Evolutionary conservation across 2,113 vertebrate genomes (phyloP).

Genomic region (Cygnus buccinator): DNA sequence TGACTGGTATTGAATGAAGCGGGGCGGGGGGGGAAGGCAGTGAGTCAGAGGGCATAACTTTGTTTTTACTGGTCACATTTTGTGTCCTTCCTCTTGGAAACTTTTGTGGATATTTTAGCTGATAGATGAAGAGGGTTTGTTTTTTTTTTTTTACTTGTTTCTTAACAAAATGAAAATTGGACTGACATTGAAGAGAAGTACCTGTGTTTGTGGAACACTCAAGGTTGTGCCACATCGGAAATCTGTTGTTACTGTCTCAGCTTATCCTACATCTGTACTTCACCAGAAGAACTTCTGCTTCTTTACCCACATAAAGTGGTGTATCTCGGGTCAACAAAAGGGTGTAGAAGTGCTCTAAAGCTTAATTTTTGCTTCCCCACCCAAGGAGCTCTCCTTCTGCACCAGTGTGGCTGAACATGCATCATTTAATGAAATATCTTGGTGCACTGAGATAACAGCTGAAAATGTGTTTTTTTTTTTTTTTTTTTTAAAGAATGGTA

Average conservation of each 20-base stretch:
- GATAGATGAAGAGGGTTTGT: neutral
- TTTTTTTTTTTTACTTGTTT: neutral
- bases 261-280: neutral
- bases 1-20: neutral
- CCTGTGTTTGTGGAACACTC: neutral
- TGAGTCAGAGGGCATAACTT: neutral
- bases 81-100: neutral
- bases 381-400: neutral
- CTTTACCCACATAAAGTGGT: neutral
- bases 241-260: neutral
- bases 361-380: neutral
- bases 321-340: neutral
- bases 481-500: neutral
- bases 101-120: neutral
- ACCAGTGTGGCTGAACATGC: neutral
- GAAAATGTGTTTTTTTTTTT: neutral
- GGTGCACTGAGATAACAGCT: neutral
- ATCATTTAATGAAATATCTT: neutral
- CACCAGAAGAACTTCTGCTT: neutral
- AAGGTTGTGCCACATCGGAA: fast-evolving
- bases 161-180: neutral
- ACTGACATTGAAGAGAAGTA: neutral
- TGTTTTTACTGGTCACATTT: neutral
- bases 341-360: neutral
- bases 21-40: neutral